A percentile compares a stretch with the other conserved stretches of the same genome.
Conservation (phyloP, 2,888 invertebrate species). For the Pelosia muscerda region DNA sequence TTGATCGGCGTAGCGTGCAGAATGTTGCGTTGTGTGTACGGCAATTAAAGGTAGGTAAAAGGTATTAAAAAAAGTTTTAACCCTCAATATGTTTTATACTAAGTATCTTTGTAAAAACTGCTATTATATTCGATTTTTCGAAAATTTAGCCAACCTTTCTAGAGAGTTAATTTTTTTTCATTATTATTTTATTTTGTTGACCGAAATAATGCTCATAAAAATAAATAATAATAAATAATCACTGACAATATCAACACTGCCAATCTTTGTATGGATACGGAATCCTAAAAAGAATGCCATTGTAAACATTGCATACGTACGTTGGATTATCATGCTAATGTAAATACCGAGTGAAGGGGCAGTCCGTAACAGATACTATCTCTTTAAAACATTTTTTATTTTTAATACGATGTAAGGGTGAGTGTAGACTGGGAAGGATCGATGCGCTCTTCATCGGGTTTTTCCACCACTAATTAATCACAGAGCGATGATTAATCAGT, state of each 20-base stretch:
- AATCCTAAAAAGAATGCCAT: slow-evolving; percentile 25
- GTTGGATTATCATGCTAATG: slow-evolving; percentile 43
- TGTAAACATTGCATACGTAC: slow-evolving; percentile 34
- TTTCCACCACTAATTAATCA: slow-evolving; percentile 78
- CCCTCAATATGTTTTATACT: background rate
- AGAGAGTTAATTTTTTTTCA: no score
- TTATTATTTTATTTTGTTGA: no score
- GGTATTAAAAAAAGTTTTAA: background rate
- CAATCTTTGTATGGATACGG: slow-evolving; percentile 6
- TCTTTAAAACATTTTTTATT: slow-evolving; percentile 49
- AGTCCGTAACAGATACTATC: slow-evolving; percentile 56
- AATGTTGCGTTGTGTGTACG: background rate
- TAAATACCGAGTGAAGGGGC: slow-evolving; percentile 57
- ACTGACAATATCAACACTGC: background rate
- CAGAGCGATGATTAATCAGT: slow-evolving; percentile 79
- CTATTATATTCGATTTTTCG: background rate
- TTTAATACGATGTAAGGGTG: slow-evolving; percentile 59
- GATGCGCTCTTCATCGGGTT: slow-evolving; percentile 65
- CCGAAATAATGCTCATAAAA: background rate
- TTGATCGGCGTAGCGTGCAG: slow-evolving; percentile 2
- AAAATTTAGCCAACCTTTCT: background rate
- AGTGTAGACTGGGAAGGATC: slow-evolving; percentile 56
- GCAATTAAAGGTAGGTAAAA: background rate
- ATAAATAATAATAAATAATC: background rate
- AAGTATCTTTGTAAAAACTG: background rate